Evolutionary conservation across 2,888 invertebrate species (phyloP).

Genomic region (Dolichopus griseipennis): DNA sequence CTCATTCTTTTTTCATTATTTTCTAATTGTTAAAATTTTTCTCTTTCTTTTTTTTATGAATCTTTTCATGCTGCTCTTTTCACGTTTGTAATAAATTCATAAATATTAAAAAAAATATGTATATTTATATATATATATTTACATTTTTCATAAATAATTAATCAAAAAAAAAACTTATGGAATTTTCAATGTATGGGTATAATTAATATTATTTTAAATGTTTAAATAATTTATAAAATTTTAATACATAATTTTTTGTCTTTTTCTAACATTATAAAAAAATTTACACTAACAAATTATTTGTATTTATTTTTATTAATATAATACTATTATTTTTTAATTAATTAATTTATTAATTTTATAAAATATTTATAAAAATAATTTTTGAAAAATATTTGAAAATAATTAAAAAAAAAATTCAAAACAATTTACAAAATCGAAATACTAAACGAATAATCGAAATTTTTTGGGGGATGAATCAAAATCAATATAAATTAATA

Average conservation of each 20-base stretch:
- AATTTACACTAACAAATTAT: too few relatives aligned
- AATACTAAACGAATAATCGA: constrained; percentile 15
- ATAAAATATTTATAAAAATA: constrained; percentile 11
- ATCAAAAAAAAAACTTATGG: constrained; percentile 12
- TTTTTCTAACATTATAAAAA: background rate
- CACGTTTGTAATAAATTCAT: background rate
- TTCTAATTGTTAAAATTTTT: background rate
- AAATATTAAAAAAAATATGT: background rate
- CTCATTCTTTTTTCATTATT: too few relatives aligned
- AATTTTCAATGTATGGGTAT: constrained; percentile 18
- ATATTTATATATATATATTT: too few relatives aligned
- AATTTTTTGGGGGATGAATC: background rate
- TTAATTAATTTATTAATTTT: too few relatives aligned
- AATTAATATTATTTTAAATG: constrained; percentile 16
- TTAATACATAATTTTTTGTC: constrained; percentile 7
- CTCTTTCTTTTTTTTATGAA: constrained; percentile 14
- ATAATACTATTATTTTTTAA: too few relatives aligned
- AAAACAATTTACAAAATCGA: background rate
- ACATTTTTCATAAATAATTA: constrained; percentile 5
- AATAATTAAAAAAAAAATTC: constrained; percentile 12
- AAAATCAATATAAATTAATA: too few relatives aligned
- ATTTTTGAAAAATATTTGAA: constrained; percentile 11
- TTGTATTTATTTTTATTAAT: too few relatives aligned
- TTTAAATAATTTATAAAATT: too few relatives aligned
- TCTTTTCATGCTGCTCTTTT: constrained; percentile 23